Evolutionary conservation across 2,797 vertebrate genomes (phyloP), one percentile per base, ranked within the genome.

Genomic region (Oreochromis grahami): DNA sequence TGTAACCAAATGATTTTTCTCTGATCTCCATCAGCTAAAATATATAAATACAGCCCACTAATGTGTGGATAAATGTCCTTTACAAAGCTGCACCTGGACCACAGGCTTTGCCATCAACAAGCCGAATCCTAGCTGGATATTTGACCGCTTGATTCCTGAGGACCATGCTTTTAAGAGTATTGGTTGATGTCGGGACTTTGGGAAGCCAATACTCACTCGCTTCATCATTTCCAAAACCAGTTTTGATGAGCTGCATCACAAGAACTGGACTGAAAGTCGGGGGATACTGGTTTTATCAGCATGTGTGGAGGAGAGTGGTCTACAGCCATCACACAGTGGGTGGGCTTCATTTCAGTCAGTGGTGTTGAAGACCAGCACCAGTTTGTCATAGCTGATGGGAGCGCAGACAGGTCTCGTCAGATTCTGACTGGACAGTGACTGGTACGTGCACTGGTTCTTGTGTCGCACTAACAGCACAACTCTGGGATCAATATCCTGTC

Each of bases 401-500:
- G 8, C 8, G 0, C 58, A 34, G 15, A 58, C 56, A 1, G 55
- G 26, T 1, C 6, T 53, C 26, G 26, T 26, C 26, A 26, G 26
- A 26, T 26, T 26, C 5, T 21, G 51, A 51, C n/a, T 21, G n/a
- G 21, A 52, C 51, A 21, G 53, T 2, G 29, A 3, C 3, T 1
- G 1, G 56, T 1, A 1, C 32, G n/a, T 36, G 32, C 10, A 38
- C 38, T 4, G 36, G 17, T 34, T 60, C 29, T 9, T 10, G 55
- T 1, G 17, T 32, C 1, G 14, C 55, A 32, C 14, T 60, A 0
- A 19, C 11, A 34, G 56, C 3, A 56, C 26, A 29, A 0, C 56
- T 60, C 2, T 0, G 58, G 4, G 17, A n/a, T n/a, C 10, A 1
- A 0, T 7, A 7, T 63, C 10, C 58, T 13, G 32, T 63, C 6